Conservation (phyloP, 2,113 vertebrate species). For the Engraulis encrasicolus region DNA sequence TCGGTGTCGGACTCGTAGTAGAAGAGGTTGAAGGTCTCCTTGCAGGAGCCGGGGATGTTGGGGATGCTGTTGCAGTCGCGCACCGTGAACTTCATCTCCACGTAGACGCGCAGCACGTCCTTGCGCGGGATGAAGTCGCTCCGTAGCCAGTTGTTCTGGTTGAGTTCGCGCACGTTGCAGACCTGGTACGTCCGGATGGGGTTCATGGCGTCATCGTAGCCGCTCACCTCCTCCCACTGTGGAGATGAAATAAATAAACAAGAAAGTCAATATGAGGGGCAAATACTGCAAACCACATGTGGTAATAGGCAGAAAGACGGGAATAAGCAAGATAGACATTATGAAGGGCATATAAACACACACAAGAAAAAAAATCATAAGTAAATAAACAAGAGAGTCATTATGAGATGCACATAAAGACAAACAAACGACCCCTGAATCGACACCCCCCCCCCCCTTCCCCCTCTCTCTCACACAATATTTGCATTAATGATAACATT, state of each 20-base stretch:
- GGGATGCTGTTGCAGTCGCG: slow-evolving; percentile 97
- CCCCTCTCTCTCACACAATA: too few species aligned
- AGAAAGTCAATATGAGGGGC: not conserved
- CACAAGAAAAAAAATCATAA: too few species aligned
- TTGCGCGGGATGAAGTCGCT: slow-evolving; percentile 90
- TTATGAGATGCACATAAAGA: too few species aligned
- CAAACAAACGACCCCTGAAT: too few species aligned
- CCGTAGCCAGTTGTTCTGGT: slow-evolving; percentile 98
- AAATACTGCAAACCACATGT: too few species aligned
- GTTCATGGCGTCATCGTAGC: slow-evolving; percentile 94
- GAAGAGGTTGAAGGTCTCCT: slow-evolving; percentile 98
- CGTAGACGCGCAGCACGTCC: slow-evolving; percentile 91
- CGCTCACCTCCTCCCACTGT: slow-evolving; percentile 98
- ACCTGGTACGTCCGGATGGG: slow-evolving; percentile 97
- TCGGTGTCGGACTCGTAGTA: slow-evolving; percentile 95
- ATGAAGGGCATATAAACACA: not conserved
- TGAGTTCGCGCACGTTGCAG: slow-evolving; percentile 88
- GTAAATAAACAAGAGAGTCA: too few species aligned
- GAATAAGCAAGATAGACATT: not conserved
- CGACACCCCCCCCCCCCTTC: too few species aligned
- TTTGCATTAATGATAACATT: not conserved
- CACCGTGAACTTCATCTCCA: slow-evolving; percentile 96
- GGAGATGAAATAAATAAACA: slow-evolving; percentile 31
- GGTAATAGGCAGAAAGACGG: too few species aligned
- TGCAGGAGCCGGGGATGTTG: slow-evolving; percentile 96